Percentiles rank a stretch among this genome's conserved stretches.
Evolutionary conservation across 1,140 invertebrate genomes (phyloP).

Genomic region (Trichonephila inaurata): DNA sequence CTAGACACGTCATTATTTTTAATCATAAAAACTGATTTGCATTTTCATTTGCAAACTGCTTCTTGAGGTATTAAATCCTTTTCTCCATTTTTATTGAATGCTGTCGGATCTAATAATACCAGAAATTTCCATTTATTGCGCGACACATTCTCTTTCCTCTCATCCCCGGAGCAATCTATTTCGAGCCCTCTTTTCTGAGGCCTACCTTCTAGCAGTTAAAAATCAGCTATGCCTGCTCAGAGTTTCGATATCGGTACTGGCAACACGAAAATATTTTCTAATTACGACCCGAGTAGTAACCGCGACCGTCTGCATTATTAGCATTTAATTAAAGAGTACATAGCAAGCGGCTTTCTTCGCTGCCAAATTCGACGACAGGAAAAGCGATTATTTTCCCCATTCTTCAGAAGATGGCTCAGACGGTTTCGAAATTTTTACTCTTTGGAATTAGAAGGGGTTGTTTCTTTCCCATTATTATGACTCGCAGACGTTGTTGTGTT

Average conservation of each 20-base stretch:
- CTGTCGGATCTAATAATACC: not conserved
- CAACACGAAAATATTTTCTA: constrained; percentile 63
- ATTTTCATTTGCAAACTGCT: not conserved
- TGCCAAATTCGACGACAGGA: not conserved
- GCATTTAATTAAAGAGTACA: constrained; percentile 57
- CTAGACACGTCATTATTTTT: no score
- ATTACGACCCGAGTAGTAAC: constrained; percentile 39
- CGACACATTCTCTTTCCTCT: not conserved
- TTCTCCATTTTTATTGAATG: not conserved
- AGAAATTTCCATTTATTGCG: not conserved
- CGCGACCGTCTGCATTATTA: constrained; percentile 51
- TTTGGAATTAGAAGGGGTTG: no score
- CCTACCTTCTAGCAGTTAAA: not conserved
- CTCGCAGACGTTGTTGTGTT: no score
- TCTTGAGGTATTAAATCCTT: not conserved
- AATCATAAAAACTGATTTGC: not conserved
- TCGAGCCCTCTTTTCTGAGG: not conserved
- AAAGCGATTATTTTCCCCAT: not conserved
- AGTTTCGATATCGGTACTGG: constrained; percentile 11
- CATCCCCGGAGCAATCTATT: constrained; percentile 5
- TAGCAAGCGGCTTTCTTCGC: not conserved
- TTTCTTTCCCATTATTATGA: no score
- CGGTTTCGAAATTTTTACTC: no score
- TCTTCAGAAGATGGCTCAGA: not conserved
- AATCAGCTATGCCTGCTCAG: not conserved